phyloP scores from a whole-genome alignment of 2,797 vertebrate species.

The Myiotriccus ornatus region DNA sequence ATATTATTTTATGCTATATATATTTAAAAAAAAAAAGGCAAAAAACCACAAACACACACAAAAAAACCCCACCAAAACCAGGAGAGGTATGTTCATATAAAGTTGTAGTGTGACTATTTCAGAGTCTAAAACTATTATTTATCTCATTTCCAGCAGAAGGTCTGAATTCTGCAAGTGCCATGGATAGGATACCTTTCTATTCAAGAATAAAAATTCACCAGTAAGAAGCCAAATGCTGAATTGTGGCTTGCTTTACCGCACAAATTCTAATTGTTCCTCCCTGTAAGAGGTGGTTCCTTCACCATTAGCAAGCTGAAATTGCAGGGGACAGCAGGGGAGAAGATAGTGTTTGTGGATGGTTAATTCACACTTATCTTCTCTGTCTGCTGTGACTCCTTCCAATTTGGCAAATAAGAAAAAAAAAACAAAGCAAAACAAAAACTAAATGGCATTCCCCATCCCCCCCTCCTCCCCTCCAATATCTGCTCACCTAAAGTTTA shows the following conservation, averaged over 20 bases:
- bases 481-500: neutral
- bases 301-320: neutral
- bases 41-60: neutral
- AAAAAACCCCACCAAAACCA: too few species aligned
- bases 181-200: neutral
- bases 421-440: rapidly evolving
- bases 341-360: neutral
- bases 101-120: neutral
- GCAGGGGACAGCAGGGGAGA: neutral
- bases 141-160: neutral
- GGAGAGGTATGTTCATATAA: neutral
- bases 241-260: neutral
- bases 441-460: neutral
- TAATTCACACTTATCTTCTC: neutral
- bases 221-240: neutral
- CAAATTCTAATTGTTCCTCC: neutral
- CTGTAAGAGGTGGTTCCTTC: neutral
- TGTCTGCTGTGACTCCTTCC: neutral
- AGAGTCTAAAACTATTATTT: neutral
- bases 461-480: neutral
- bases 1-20: neutral
- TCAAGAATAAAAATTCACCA: neutral
- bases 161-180: neutral
- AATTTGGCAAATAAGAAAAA: neutral
- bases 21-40: neutral